phyloP scores from a whole-genome alignment of 2,888 invertebrate species.

The Dolichomitus sp. region DNA sequence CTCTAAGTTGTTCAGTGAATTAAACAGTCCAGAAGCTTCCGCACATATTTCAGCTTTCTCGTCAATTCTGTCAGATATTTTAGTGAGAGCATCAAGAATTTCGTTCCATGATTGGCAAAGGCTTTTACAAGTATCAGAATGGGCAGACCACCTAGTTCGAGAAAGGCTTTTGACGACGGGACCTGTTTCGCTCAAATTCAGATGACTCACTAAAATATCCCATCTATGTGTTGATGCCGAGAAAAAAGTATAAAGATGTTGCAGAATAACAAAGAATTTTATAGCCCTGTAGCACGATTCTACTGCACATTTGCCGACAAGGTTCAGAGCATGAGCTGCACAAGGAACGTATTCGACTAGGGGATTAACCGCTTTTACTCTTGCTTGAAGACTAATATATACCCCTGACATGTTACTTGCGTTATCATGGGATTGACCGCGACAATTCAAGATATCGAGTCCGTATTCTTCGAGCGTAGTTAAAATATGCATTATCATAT shows the following conservation, averaged over 20 bases:
- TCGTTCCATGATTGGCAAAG: neutral
- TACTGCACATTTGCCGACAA: slow-evolving; percentile 70
- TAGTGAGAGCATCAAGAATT: neutral
- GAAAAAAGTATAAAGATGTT: slow-evolving; percentile 72
- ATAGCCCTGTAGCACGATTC: slow-evolving; percentile 69
- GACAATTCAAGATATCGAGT: slow-evolving; percentile 68
- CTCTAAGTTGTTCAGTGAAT: neutral
- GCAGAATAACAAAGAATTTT: slow-evolving; percentile 67
- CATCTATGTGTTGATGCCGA: slow-evolving; percentile 69
- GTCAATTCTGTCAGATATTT: neutral
- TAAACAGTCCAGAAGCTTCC: neutral
- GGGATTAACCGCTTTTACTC: slow-evolving; percentile 65
- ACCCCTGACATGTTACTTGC: slow-evolving; percentile 69
- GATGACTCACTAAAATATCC: neutral
- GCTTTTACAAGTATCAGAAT: neutral
- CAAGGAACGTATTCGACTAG: slow-evolving; percentile 70
- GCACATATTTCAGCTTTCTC: neutral
- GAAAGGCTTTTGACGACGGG: neutral
- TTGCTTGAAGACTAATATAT: slow-evolving; percentile 69
- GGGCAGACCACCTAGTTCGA: slow-evolving; percentile 8
- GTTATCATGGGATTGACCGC: slow-evolving; percentile 74
- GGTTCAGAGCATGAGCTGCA: slow-evolving; percentile 72
- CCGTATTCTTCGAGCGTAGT: slow-evolving; percentile 47
- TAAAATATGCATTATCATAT: slow-evolving; percentile 24
- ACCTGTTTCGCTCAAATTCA: neutral